Evolutionary conservation across 2,797 vertebrate genomes (phyloP).

Genomic region (Catharus ustulatus): DNA sequence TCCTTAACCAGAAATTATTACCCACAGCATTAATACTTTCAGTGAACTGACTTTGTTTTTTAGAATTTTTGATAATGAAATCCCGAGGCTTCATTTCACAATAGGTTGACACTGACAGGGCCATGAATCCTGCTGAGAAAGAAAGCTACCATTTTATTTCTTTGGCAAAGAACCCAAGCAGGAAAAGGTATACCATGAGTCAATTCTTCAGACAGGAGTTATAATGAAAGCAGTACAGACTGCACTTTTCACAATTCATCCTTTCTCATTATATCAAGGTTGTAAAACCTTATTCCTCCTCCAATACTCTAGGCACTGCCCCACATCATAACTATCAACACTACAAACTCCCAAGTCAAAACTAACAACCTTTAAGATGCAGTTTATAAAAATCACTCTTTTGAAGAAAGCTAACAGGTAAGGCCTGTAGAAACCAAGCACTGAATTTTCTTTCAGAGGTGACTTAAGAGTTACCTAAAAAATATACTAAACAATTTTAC

Average conservation of each 20-base stretch:
- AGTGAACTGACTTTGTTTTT: background rate
- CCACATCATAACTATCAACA: background rate
- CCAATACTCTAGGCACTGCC: background rate
- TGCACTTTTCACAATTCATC: background rate
- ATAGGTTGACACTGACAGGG: background rate
- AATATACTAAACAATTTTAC: background rate
- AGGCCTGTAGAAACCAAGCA: background rate
- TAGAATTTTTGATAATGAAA: background rate
- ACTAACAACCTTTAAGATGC: background rate
- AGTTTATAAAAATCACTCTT: background rate
- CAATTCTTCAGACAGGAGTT: constrained; percentile 4
- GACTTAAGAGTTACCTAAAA: background rate
- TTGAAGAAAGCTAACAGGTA: background rate
- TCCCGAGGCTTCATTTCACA: background rate
- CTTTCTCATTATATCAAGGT: background rate
- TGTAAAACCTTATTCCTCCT: background rate
- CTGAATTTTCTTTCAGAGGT: background rate
- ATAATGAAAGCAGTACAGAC: background rate
- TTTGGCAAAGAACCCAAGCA: background rate
- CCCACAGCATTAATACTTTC: background rate
- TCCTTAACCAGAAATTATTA: background rate
- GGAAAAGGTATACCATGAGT: background rate
- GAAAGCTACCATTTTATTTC: background rate
- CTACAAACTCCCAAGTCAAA: background rate
- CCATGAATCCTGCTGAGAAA: background rate